phyloP scores from a whole-genome alignment of 2,113 vertebrate genomes.

The Turnix velox region DNA sequence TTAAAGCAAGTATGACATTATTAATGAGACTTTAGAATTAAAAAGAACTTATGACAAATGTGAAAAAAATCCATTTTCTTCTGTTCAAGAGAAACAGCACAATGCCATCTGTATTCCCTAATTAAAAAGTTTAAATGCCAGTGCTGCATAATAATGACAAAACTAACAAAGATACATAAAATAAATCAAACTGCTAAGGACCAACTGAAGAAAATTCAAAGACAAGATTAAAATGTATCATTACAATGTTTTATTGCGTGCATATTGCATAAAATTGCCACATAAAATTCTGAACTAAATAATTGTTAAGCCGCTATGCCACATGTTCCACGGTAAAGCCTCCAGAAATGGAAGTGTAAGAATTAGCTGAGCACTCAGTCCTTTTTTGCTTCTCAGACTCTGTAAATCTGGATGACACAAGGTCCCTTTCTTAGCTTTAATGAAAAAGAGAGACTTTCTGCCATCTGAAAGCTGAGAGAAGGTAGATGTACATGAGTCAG shows the following conservation, averaged over 20 bases:
- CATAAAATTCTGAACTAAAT: background rate
- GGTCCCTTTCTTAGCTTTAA: background rate
- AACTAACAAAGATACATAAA: background rate
- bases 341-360: background rate
- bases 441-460: background rate
- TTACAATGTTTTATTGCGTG: background rate
- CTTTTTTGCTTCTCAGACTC: background rate
- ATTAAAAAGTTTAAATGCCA: background rate
- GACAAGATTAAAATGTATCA: background rate
- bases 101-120: background rate
- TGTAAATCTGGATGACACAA: background rate
- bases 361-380: background rate
- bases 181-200: background rate
- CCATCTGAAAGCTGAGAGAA: background rate
- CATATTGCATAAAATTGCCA: background rate
- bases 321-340: background rate
- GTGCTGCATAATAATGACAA: background rate
- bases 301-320: background rate
- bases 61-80: background rate
- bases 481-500: background rate
- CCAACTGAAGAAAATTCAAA: background rate
- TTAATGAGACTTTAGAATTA: background rate
- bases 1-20: background rate
- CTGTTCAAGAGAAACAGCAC: background rate
- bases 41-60: background rate